A percentile compares a stretch with the other conserved stretches of the same genome.
Evolutionary conservation across 2,888 invertebrate species (phyloP).

Genomic region (Scaptodrosophila latifasciaeformis): DNA sequence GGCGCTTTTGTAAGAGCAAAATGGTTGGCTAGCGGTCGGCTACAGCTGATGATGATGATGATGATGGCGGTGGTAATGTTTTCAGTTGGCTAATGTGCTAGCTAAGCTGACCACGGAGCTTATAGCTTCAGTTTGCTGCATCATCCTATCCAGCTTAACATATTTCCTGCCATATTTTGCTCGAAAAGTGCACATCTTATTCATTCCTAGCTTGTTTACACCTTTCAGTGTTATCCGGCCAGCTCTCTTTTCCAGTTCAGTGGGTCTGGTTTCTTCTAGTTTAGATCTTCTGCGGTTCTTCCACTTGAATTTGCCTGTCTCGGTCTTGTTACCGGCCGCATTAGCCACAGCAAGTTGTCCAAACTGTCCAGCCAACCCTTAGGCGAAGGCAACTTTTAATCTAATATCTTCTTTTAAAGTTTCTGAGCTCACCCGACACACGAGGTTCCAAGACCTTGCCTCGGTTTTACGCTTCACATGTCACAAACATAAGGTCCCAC

Average conservation of each 20-base stretch:
- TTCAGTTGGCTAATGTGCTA: not conserved
- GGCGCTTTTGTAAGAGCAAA: no score
- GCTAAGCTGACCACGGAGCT: no score
- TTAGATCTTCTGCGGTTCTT: no score
- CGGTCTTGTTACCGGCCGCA: slow-evolving; percentile 41
- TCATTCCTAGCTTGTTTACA: not conserved
- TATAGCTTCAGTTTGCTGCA: no score
- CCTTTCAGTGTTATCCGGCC: not conserved
- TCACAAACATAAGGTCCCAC: slow-evolving; percentile 44
- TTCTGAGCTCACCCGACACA: slow-evolving; percentile 45
- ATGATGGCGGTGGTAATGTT: slow-evolving; percentile 22
- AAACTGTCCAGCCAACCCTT: slow-evolving; percentile 54
- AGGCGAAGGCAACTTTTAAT: slow-evolving; percentile 54
- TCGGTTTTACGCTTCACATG: slow-evolving; percentile 66
- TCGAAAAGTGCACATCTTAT: slow-evolving; percentile 36
- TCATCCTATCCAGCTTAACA: no score
- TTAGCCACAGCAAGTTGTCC: slow-evolving; percentile 58
- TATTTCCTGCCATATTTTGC: slow-evolving; percentile 54
- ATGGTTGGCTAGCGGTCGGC: no score
- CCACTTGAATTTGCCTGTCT: slow-evolving; percentile 14
- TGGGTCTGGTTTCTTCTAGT: not conserved
- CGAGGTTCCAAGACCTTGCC: slow-evolving; percentile 58
- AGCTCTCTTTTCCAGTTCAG: not conserved
- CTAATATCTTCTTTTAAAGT: slow-evolving; percentile 65
- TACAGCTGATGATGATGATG: not conserved